Base-by-base conservation (phyloP, 2,797 vertebrate species). In the Tauraco hartlaubi region DNA sequence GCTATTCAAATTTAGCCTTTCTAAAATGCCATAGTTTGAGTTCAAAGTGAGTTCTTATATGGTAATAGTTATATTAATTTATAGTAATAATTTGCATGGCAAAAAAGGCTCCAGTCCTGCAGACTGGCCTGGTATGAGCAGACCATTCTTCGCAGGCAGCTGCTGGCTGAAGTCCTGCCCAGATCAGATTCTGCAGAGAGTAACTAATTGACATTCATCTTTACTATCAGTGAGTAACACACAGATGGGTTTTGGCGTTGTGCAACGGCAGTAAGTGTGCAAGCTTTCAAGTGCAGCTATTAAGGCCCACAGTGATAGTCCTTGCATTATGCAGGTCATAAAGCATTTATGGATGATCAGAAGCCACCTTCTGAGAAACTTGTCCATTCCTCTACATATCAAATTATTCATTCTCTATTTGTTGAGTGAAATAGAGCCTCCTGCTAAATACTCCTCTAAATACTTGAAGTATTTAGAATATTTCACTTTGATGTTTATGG, bases 1-100 rank as follows among this genome's bases (percentile, higher is more conserved):
- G 66, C 71, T 88, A 59, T 92, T 91, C 75, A 72, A 51, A 92
- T 72, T 28, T 73, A 33, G 89, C 85, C 82, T 94, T 94, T 81
- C 41, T 90, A 77, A 93, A 92, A 94, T 85, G 89, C 56, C 79
- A 84, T 20, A 66, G 90, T 73, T 84, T 69, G 76, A 39, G 64
- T 72, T 92, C 73, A 81, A 41, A 88, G 62, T 31, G 62, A 92
- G 91, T 72, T 81, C 59, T 86, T 82, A 66, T 12, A 15, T 2
- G 13, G 78, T 52, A 78, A 68, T 37, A 81, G 37, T 71, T 75
- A 41, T 52, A 69, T 63, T 71, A 72, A 94, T 91, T 91, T 84
- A 59, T 29, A 59, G 73, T 17, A 37, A 73, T 86, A 75, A 83
- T 80, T 61, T 83, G 41, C 62, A 49, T 35, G 69, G 58, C 43